phyloP scores from a whole-genome alignment of 1,140 invertebrate genomes.

The Drosophila tani region DNA sequence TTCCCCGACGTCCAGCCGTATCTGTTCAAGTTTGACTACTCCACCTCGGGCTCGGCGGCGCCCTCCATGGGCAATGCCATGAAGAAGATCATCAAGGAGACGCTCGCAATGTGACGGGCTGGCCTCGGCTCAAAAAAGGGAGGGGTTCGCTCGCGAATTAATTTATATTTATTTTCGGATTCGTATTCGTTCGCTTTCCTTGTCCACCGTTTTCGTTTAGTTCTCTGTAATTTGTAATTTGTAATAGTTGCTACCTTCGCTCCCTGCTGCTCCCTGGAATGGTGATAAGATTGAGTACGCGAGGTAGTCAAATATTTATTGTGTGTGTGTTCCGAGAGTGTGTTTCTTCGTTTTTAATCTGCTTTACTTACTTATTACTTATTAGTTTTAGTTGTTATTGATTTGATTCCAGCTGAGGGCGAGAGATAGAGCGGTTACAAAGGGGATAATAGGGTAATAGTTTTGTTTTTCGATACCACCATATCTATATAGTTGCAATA shows the following conservation, averaged over 20 bases:
- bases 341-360: neutral
- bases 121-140: neutral
- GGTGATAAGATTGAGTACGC: constrained; percentile 26
- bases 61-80: constrained; percentile 93
- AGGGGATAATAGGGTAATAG: neutral
- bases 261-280: neutral
- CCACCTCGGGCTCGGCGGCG: constrained; percentile 89
- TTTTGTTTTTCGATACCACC: constrained; percentile 1
- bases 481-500: constrained; percentile 9
- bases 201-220: constrained; percentile 11
- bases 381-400: constrained; percentile 25
- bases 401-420: constrained; percentile 9
- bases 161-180: constrained; percentile 18
- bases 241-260: no score
- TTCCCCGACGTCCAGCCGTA: constrained; percentile 98
- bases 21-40: constrained; percentile 94
- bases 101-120: constrained; percentile 89
- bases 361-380: constrained; percentile 5
- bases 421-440: neutral
- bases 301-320: constrained; percentile 34
- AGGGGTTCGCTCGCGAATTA: neutral
- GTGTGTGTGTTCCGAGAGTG: neutral
- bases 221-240: neutral
- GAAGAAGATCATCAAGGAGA: constrained; percentile 95
- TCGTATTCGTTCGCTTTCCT: no score